Conservation (phyloP, 2,797 vertebrate species). For the Tinamus major region DNA sequence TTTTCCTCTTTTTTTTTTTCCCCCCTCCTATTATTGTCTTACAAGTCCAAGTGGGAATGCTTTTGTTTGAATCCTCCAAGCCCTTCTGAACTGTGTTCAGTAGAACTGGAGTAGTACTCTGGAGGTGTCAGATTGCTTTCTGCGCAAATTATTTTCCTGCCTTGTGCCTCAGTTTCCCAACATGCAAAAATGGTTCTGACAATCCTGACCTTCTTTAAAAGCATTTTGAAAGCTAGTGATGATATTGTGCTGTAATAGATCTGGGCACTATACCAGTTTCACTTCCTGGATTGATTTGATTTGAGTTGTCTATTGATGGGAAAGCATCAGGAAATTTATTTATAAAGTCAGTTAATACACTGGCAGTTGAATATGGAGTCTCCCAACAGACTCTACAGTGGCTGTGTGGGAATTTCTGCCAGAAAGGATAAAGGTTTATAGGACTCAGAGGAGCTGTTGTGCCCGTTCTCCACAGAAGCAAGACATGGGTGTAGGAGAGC, state of each 20-base stretch:
- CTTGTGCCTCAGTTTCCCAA: neutral
- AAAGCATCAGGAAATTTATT: neutral
- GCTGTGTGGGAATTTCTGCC: neutral
- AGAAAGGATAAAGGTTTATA: neutral
- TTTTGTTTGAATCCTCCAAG: neutral
- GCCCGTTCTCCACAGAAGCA: neutral
- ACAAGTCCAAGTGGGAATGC: neutral
- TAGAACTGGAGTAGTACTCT: neutral
- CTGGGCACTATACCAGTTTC: neutral
- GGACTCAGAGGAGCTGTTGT: neutral
- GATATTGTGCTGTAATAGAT: neutral
- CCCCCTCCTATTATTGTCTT: neutral
- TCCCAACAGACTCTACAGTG: neutral
- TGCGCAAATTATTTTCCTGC: neutral
- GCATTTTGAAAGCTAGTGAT: neutral
- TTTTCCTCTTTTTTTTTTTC: neutral
- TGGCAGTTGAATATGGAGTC: neutral
- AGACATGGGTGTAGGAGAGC: neutral
- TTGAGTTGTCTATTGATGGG: neutral
- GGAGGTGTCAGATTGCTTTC: neutral
- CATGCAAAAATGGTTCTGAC: neutral
- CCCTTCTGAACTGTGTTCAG: neutral
- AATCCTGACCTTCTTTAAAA: neutral
- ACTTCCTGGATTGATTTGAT: neutral
- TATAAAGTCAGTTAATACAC: neutral